Base-by-base conservation (phyloP, 2,888 invertebrate genomes). In the Ditylenchus weischeri region DNA sequence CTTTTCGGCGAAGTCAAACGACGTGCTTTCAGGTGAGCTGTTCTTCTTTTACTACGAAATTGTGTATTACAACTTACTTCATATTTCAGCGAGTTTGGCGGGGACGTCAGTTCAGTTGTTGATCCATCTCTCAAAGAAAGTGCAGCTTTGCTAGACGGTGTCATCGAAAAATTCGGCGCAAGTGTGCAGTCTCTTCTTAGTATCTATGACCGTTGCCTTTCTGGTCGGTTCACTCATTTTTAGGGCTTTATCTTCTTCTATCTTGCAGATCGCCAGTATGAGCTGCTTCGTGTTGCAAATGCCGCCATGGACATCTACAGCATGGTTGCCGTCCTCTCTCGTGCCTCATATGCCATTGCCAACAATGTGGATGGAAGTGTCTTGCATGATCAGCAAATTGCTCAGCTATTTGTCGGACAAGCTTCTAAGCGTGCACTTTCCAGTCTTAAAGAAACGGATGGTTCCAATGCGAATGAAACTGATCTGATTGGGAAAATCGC, bases 241-340 rank as follows among this genome's bases (percentile, higher is more conserved):
- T 38, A 38, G 38, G n/a, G n/a, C 11, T 8, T 38, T 11, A 38
- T 11, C 11, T 11, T 38, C 11, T 8, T 21, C 13, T 10, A 10
- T 51, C 10, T 4, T 87, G 90, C 0, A 79, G 90, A 95, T 77
- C 90, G 94, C 84, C 96, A 98, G 86, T 91, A 90, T 84, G 85
- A 92, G 78, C 86, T 96, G 66, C 91, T 91, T 83, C 88, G 91
- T 77, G 86, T 98, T 72, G 91, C 95, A 0, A 88, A 90, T 82
- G 88, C 91, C 57, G 90, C 93, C 61, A 90, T 96, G 65, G 80
- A 83, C 66, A 83, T 82, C 67, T 83, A 92, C 85, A 88, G 90
- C 7, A 90, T 91, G 88, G 89, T 89, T 35, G 90, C 89, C 8
- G 90, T 90, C 21, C 85, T 95, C 75, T 90, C 95, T 38, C 88